Base-by-base conservation (phyloP, 64 coral and sea anemone species). In the Stichodactyla mertensii region DNA sequence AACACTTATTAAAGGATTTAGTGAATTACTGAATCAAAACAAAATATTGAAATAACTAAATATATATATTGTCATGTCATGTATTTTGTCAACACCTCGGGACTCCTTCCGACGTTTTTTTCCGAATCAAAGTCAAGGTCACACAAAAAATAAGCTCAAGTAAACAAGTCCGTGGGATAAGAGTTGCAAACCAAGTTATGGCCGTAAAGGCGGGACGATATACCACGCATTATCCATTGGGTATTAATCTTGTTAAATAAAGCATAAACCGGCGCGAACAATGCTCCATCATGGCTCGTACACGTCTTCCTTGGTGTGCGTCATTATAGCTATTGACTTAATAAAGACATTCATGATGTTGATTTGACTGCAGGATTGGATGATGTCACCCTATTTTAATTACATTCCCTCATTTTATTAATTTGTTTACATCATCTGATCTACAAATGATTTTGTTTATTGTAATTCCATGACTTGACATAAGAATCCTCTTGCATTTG, bases 11-110 rank as follows among this genome's bases (percentile, higher is more conserved):
- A n/a, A 66, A 66, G 62, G 62, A 66, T 66, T 66, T 66, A 5
- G 18, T 66, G 1, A 66, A 66, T 66, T 66, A 66, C 62, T 66
- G 62, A 66, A 66, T 66, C 62, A 66, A 66, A 13, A 66, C 9
- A 20, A 12, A 6, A 22, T 22, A 66, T 66, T 22, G 9, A 20
- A 66, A 22, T 23, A 66, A 66, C 19, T n/a, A 66, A n/a, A 0
- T 18, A 66, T n/a, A 66, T 13, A 22, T 66, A 5, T 66, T n/a
- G n/a, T n/a, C n/a, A 22, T 22, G 22, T n/a, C 22, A 22, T 66
- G 19, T 66, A n/a, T n/a, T 66, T 66, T 66, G 62, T 66, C 62
- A 66, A 66, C 62, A 66, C 62, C 16, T 66, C 62, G 62, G 62
- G 20, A 5, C 62, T 66, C 22, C 18, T 7, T 22, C 62, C 5